phyloP scores from a whole-genome alignment of 2,888 invertebrate species.

The Drosophila barbarae region DNA sequence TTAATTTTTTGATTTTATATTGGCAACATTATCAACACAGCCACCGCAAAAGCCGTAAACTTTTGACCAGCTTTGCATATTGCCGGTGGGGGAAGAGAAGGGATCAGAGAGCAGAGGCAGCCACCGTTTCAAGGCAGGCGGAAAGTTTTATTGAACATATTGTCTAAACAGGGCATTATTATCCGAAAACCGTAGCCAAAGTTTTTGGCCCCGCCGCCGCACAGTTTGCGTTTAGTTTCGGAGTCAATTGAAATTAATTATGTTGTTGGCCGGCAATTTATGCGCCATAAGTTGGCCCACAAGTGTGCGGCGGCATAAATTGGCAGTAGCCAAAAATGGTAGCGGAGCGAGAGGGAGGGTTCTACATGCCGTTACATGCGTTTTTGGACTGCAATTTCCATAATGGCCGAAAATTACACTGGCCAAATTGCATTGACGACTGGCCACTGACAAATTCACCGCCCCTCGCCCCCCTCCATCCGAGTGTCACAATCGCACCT shows the following conservation, averaged over 20 bases:
- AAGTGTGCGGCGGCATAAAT: slow-evolving; percentile 71
- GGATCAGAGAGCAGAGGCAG: slow-evolving; percentile 1
- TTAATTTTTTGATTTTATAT: neutral
- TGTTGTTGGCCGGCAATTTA: slow-evolving; percentile 61
- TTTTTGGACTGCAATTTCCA: slow-evolving; percentile 55
- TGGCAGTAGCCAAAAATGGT: slow-evolving; percentile 25
- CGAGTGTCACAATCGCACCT: slow-evolving; percentile 30
- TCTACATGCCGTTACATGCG: slow-evolving; percentile 22
- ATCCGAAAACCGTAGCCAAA: slow-evolving; percentile 36
- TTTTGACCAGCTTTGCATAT: slow-evolving; percentile 48
- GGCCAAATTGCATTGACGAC: slow-evolving; percentile 45
- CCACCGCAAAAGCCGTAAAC: slow-evolving; percentile 36
- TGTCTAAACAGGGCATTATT: slow-evolving; percentile 64
- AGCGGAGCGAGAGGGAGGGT: too few relatives aligned
- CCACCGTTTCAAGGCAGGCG: slow-evolving; percentile 29
- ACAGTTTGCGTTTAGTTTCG: slow-evolving; percentile 29
- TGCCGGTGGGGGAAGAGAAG: slow-evolving; percentile 8
- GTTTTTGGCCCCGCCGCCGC: slow-evolving; percentile 27
- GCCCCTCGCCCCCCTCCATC: slow-evolving; percentile 39
- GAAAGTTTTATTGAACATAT: slow-evolving; percentile 73
- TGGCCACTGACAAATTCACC: slow-evolving; percentile 59
- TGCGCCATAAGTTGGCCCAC: slow-evolving; percentile 67
- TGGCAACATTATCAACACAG: slow-evolving; percentile 5
- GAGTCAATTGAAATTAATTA: slow-evolving; percentile 71
- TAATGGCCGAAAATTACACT: slow-evolving; percentile 66